Percentiles rank a stretch among this genome's conserved stretches.
Conservation (phyloP, 2,797 vertebrate genomes). For the Cuculus canorus region DNA sequence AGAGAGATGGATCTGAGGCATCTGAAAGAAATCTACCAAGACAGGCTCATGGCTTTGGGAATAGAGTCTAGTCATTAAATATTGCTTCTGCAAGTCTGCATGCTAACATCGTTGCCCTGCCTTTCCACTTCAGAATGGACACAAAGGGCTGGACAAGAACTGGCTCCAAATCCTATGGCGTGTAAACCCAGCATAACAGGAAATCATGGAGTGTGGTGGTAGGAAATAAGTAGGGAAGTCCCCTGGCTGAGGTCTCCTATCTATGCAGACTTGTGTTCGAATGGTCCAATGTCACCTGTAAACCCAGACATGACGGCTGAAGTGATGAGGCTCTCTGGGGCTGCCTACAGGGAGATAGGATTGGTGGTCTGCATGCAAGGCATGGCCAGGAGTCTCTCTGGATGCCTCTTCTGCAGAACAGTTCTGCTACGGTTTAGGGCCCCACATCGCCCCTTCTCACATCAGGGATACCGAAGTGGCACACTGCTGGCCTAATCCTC, state of each 20-base stretch:
- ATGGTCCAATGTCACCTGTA: background rate
- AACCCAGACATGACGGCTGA: background rate
- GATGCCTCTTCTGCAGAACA: background rate
- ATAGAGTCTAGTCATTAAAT: background rate
- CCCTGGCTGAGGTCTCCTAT: background rate
- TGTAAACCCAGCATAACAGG: background rate
- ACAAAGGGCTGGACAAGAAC: background rate
- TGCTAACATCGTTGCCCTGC: background rate
- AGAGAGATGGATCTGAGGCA: background rate
- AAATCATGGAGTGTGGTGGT: background rate
- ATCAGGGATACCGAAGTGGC: background rate
- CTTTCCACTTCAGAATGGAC: background rate
- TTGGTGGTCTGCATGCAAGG: background rate
- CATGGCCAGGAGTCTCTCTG: rapidly evolving
- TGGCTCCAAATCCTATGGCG: background rate
- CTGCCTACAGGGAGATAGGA: background rate
- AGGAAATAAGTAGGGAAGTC: background rate
- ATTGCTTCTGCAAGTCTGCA: background rate
- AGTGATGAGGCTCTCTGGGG: background rate
- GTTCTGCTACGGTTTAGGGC: background rate
- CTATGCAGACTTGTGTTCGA: background rate
- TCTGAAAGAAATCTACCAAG: constrained; percentile 2
- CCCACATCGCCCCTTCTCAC: background rate
- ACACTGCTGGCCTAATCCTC: background rate
- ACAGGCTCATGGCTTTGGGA: background rate